Conservation (phyloP, 2,888 invertebrate species). For the Sinodicranocentrus sp. region DNA sequence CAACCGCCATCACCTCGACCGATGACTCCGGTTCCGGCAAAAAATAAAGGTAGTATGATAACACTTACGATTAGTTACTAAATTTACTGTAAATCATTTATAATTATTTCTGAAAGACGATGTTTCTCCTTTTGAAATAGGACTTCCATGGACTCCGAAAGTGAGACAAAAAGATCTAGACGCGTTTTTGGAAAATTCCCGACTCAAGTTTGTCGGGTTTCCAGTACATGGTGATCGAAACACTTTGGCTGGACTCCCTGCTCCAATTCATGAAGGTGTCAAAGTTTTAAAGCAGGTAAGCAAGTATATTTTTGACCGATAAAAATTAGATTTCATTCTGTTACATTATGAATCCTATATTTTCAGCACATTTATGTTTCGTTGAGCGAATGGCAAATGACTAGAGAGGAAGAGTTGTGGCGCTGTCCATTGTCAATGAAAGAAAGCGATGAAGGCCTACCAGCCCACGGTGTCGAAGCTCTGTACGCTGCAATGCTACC, state of each 20-base stretch:
- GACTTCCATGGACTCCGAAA: conserved; percentile 97
- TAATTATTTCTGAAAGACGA: too few species aligned
- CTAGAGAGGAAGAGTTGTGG: conserved; percentile 93
- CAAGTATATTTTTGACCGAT: too few species aligned
- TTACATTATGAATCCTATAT: conserved; percentile 26
- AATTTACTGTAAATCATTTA: neutral
- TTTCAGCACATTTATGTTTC: conserved; percentile 94
- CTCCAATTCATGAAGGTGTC: conserved; percentile 97
- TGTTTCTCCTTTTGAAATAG: too few species aligned
- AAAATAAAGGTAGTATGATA: conserved; percentile 77
- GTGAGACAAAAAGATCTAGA: conserved; percentile 96
- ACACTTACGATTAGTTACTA: too few species aligned
- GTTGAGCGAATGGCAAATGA: conserved; percentile 93
- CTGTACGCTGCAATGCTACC: conserved; percentile 97
- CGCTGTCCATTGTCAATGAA: conserved; percentile 93
- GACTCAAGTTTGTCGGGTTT: conserved; percentile 98
- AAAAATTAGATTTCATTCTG: too few species aligned
- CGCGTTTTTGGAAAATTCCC: conserved; percentile 91
- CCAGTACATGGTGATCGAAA: conserved; percentile 89
- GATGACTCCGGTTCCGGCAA: conserved; percentile 79
- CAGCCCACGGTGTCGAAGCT: conserved; percentile 88
- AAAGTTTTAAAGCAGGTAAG: conserved; percentile 88
- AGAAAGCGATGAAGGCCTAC: conserved; percentile 87
- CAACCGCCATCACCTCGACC: conserved; percentile 81
- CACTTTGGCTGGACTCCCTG: conserved; percentile 95